A percentile compares a stretch with the other conserved stretches of the same genome.
These are phyloP conservation scores for Cardiocondyla obscurior DNA, from an alignment of 1,140 invertebrate genomes.

Conservation along the genomic window DNA sequence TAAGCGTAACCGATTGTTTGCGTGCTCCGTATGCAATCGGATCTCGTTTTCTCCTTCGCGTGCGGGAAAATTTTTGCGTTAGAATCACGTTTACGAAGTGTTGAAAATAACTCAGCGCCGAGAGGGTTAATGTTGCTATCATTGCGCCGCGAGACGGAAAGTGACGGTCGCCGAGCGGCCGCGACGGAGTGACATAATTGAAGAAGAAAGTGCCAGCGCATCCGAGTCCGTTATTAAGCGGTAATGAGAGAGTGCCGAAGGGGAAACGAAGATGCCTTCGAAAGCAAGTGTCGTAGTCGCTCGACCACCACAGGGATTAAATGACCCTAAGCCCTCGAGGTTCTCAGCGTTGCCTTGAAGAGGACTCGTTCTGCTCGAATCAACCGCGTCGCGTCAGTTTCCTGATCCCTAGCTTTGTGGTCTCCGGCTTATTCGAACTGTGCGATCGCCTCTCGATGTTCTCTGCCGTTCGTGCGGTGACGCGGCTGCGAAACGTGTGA, in stretches of 20 bases:
- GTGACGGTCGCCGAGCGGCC: conserved; percentile 47
- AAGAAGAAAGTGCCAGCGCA: conserved; percentile 68
- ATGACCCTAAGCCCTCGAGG: conserved; percentile 16
- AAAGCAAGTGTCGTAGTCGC: conserved; percentile 12
- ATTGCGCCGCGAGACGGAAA: conserved; percentile 38
- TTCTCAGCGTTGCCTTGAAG: background rate
- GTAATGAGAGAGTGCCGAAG: conserved; percentile 31
- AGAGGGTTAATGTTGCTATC: conserved; percentile 11
- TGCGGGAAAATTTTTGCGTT: background rate
- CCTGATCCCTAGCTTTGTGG: background rate
- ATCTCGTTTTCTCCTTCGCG: background rate
- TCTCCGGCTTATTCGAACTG: background rate
- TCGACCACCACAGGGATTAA: background rate
- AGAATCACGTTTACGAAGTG: background rate
- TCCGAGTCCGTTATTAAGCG: conserved; percentile 67
- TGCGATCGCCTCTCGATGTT: background rate
- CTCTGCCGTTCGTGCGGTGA: background rate
- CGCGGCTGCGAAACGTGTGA: background rate
- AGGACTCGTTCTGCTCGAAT: background rate
- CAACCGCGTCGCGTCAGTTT: background rate
- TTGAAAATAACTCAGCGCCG: conserved; percentile 1
- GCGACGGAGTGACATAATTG: conserved; percentile 66
- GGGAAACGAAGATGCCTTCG: conserved; percentile 35
- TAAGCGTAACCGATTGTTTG: background rate
- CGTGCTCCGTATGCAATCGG: background rate